Base-by-base conservation (phyloP, 2,113 vertebrate genomes). In the Heterotilapia buettikoferi region DNA sequence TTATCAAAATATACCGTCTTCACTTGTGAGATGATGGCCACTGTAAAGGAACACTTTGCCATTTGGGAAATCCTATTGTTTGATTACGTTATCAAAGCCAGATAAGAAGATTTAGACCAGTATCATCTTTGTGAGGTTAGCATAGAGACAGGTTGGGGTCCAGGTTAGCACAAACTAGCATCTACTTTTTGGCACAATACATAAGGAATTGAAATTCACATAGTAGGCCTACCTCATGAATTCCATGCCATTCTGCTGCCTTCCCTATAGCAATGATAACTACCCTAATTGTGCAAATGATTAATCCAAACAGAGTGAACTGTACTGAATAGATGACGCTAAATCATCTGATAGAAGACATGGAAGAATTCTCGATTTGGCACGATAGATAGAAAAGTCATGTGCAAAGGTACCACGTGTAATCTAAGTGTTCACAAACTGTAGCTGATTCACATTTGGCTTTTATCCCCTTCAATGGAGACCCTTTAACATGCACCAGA, bases 11-110 rank as follows among this genome's bases (percentile, higher is more conserved):
- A 89, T 68, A 43, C 66, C 12, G 10, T 84, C 54, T 79, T 66
- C 9, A n/a, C 53, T 31, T 43, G 54, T 86, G 89, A 92, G 82
- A 88, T 81, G 83, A 61, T 76, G 88, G 89, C 53, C 87, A 86
- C 76, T 38, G 26, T 56, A 38, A 33, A 88, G 54, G 50, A 87
- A 92, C 85, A 84, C 87, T 53, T 73, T 6, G 2, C 73, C 9
- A 16, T 92, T 87, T 87, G 54, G 45, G 45, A 78, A 78, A 78
- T 59, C 7, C 26, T 59, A 14, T 81, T 56, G 21, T 68, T 38
- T 86, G 31, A 68, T 43, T 18, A 56, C 36, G 54, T 45, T 31
- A 21, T 73, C 31, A 38, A 11, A 80, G 24, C 31, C n/a, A 50
- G 13, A 14, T 68, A 12, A 73, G 79, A 63, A 83, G 88, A 85